Evolutionary conservation across 1,140 invertebrate genomes (phyloP).

Genomic region (Drosophila mojavensis): DNA sequence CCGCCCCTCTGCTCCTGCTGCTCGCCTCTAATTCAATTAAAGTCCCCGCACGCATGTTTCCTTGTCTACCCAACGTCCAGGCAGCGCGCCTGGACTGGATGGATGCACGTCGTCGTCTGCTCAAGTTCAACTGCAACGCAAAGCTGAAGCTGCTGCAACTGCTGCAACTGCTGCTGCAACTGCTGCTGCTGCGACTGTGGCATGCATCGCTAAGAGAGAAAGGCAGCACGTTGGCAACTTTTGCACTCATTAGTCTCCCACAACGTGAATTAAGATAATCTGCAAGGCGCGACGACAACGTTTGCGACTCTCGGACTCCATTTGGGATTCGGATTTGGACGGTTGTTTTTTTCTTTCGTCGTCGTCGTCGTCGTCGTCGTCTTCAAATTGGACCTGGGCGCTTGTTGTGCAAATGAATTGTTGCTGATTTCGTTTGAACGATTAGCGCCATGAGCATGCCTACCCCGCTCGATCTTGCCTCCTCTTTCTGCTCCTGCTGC

Average conservation of each 20-base stretch:
- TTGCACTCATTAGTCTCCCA: slow-evolving; percentile 84
- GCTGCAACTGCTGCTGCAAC: not conserved
- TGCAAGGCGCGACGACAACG: slow-evolving; percentile 51
- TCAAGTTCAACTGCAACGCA: not conserved
- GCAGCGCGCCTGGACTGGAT: slow-evolving; percentile 31
- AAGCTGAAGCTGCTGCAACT: no score
- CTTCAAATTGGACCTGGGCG: slow-evolving; percentile 48
- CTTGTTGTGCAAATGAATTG: slow-evolving; percentile 84
- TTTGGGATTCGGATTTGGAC: slow-evolving; percentile 26
- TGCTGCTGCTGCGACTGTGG: not conserved
- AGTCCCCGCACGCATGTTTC: slow-evolving; percentile 64
- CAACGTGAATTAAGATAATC: slow-evolving; percentile 84
- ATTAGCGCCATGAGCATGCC: slow-evolving; percentile 66
- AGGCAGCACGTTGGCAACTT: slow-evolving; percentile 57
- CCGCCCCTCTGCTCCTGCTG: not conserved
- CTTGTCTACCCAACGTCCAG: slow-evolving; percentile 33
- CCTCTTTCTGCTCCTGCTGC: not conserved
- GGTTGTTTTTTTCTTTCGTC: not conserved
- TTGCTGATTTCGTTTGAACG: slow-evolving; percentile 83
- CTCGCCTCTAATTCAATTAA: slow-evolving; percentile 77
- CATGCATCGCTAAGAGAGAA: slow-evolving; percentile 47
- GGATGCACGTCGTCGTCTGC: slow-evolving; percentile 49
- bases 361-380: slow-evolving; percentile 3
- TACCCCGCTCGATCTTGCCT: not conserved
- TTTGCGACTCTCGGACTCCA: slow-evolving; percentile 16